A percentile compares a stretch with the other conserved stretches of the same genome.
phyloP scores from a whole-genome alignment of 2,797 vertebrate species.

The Morelia viridis region DNA sequence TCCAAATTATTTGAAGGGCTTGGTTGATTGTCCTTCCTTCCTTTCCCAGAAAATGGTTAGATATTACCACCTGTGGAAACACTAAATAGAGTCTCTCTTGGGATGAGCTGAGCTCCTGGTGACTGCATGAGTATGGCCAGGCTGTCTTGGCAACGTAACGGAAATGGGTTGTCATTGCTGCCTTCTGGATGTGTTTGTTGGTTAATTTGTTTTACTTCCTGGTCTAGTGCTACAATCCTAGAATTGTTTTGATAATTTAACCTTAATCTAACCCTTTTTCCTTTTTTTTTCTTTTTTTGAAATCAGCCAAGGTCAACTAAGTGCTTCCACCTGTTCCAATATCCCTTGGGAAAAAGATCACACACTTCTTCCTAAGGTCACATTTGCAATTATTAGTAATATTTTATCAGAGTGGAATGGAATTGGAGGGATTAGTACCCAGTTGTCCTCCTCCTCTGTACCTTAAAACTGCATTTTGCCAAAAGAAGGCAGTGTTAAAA shows the following conservation, averaged over 20 bases:
- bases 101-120: no score
- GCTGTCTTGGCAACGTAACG: no score
- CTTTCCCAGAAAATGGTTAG: not conserved
- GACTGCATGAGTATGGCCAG: no score
- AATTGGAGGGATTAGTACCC: not conserved
- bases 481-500: not conserved
- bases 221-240: not conserved
- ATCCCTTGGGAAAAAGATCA: not conserved
- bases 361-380: not conserved
- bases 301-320: not conserved
- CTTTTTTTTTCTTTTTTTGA: not conserved
- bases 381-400: not conserved
- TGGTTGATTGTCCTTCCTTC: not conserved
- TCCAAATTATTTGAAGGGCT: not conserved
- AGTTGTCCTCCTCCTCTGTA: not conserved
- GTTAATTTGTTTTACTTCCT: not conserved
- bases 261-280: not conserved
- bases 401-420: slow-evolving; percentile 12
- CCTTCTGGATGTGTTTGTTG: no score
- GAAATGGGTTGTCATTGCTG: no score
- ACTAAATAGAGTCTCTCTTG: no score
- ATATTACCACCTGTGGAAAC: no score
- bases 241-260: not conserved
- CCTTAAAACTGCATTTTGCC: not conserved
- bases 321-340: not conserved